Evolutionary conservation across 2,113 vertebrate species (phyloP).

Genomic region (Paralichthys olivaceus): DNA sequence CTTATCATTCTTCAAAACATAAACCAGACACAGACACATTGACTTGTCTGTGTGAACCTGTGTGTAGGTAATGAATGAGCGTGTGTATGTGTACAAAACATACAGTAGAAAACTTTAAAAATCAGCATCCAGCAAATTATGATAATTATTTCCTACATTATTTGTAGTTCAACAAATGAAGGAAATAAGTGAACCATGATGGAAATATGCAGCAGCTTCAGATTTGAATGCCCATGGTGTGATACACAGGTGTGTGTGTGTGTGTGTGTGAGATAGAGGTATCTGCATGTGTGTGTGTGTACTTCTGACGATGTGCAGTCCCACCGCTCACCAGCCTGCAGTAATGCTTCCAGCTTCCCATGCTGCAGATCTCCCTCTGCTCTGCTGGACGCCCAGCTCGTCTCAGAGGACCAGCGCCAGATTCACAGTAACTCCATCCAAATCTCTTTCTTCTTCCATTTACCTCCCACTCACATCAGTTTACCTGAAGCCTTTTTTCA

Average conservation of each 20-base stretch:
- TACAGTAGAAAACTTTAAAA: too few relatives aligned
- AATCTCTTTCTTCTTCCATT: slow-evolving; percentile 1
- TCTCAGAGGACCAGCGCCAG: slow-evolving; percentile 33
- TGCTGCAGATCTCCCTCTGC: slow-evolving; percentile 24
- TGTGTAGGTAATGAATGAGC: too few relatives aligned
- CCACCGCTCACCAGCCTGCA: slow-evolving; percentile 47
- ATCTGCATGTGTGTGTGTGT: too few relatives aligned
- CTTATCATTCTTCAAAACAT: too few relatives aligned
- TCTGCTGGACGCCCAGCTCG: slow-evolving; percentile 15
- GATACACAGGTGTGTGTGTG: neutral
- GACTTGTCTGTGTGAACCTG: too few relatives aligned
- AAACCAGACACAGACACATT: too few relatives aligned
- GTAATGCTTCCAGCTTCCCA: slow-evolving; percentile 28
- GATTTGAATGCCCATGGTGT: neutral
- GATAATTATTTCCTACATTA: neutral
- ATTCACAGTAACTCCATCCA: slow-evolving; percentile 26
- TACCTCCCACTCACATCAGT: neutral
- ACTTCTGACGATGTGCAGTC: neutral
- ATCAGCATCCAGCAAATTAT: too few relatives aligned
- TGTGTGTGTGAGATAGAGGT: too few relatives aligned
- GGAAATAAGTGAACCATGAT: neutral
- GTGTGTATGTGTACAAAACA: too few relatives aligned
- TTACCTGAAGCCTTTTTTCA: neutral
- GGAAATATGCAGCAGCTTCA: neutral
- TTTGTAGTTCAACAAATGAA: neutral